Percentiles rank a stretch among this genome's conserved stretches.
Evolutionary conservation across 2,888 invertebrate species (phyloP).

Genomic region (Scaptomyza caliginosa): DNA sequence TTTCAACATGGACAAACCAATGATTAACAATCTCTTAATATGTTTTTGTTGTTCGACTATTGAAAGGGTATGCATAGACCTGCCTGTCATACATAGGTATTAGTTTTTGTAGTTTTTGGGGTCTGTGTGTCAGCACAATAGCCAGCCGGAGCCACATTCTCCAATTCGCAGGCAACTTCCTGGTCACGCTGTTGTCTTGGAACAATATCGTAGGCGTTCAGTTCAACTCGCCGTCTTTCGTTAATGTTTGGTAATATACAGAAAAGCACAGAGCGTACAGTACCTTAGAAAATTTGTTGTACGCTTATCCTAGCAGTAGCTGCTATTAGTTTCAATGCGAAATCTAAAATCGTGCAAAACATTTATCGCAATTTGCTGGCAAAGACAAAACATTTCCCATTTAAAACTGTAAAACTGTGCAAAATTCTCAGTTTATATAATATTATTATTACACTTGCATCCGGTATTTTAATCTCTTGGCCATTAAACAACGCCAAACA

Average conservation of each 20-base stretch:
- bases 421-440: not conserved
- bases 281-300: not conserved
- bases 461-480: not conserved
- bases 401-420: not conserved
- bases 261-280: too few species aligned
- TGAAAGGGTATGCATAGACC: slow-evolving; percentile 44
- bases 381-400: not conserved
- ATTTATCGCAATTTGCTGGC: not conserved
- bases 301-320: slow-evolving; percentile 18
- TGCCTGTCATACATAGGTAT: slow-evolving; percentile 43
- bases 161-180: slow-evolving; percentile 38
- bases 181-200: slow-evolving; percentile 43
- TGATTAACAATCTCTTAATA: slow-evolving; percentile 40
- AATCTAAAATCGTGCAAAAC: slow-evolving; percentile 21
- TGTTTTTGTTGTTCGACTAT: slow-evolving; percentile 24
- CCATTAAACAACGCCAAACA: not conserved
- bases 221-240: not conserved
- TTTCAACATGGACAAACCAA: slow-evolving; percentile 28
- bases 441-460: not conserved
- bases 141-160: slow-evolving; percentile 21
- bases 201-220: slow-evolving; percentile 23
- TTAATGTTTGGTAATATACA: slow-evolving; percentile 15
- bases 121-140: slow-evolving; percentile 23
- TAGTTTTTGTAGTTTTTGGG: not conserved
- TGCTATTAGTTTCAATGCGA: slow-evolving; percentile 4